These are phyloP conservation scores for Automeris io DNA, from an alignment of 2,888 invertebrate genomes.

Conservation along the genomic window DNA sequence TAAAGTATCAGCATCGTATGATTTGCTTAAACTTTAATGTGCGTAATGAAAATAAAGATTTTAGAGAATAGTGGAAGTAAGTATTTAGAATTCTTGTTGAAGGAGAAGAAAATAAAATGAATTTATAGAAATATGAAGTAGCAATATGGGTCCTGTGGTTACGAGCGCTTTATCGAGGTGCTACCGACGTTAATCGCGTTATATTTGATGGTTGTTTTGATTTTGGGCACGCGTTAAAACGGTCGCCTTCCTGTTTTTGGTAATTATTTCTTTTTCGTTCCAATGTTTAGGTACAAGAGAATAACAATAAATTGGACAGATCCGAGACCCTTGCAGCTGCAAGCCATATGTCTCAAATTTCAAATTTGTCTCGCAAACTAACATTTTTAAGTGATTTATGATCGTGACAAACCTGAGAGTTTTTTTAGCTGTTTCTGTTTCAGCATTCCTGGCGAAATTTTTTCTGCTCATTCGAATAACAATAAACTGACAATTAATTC, in stretches of 20 bases:
- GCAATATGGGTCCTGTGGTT: slow-evolving; percentile 36
- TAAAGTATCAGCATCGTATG: slow-evolving; percentile 32
- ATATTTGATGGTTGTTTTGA: slow-evolving; percentile 53
- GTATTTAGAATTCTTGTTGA: background rate
- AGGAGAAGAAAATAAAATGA: slow-evolving; percentile 21
- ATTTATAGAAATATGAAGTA: slow-evolving; percentile 35
- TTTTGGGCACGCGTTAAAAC: slow-evolving; percentile 53
- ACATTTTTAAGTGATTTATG: slow-evolving; percentile 64
- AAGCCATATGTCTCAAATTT: slow-evolving; percentile 60
- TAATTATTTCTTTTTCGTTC: slow-evolving; percentile 18
- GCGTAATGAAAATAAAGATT: background rate
- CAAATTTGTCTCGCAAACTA: slow-evolving; percentile 50
- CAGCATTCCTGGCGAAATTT: too few relatives aligned
- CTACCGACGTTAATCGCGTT: slow-evolving; percentile 47
- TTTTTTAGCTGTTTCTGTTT: too few relatives aligned
- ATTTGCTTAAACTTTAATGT: background rate
- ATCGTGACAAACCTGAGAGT: too few relatives aligned
- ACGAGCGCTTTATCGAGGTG: slow-evolving; percentile 42
- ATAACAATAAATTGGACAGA: slow-evolving; percentile 19
- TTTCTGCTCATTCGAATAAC: too few relatives aligned
- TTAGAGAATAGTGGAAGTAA: background rate
- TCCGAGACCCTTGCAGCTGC: slow-evolving; percentile 52
- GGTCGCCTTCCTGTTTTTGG: slow-evolving; percentile 18
- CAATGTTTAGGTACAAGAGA: slow-evolving; percentile 11
- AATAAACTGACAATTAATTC: too few relatives aligned